Percentiles rank a stretch among this genome's conserved stretches.
Conservation (phyloP, 2,888 invertebrate genomes). For the Meloe dianella region DNA sequence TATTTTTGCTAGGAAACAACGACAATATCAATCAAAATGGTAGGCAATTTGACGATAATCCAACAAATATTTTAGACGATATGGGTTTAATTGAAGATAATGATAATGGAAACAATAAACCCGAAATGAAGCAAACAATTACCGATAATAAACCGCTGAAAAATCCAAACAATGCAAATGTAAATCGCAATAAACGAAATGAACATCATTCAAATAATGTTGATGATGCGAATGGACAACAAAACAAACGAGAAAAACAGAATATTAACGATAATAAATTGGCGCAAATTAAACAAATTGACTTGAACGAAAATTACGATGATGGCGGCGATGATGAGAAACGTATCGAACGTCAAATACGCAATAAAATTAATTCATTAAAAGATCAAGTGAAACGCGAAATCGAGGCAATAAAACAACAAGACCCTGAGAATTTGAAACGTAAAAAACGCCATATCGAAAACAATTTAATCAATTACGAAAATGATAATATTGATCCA, state of each 20-base stretch:
- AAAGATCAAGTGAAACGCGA: slow-evolving; percentile 49
- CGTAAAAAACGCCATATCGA: slow-evolving; percentile 45
- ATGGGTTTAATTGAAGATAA: slow-evolving; percentile 48
- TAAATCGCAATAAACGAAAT: background rate
- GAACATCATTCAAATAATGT: background rate
- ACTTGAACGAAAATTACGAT: background rate
- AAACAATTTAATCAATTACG: slow-evolving; percentile 48
- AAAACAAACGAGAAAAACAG: background rate
- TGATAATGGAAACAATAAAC: slow-evolving; percentile 18
- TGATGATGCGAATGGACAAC: background rate
- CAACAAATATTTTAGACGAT: slow-evolving; percentile 44
- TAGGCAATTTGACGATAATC: slow-evolving; percentile 42
- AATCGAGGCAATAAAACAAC: slow-evolving; percentile 38
- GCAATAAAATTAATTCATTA: slow-evolving; percentile 44
- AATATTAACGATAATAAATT: background rate
- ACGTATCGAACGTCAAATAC: slow-evolving; percentile 44
- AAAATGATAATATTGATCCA: slow-evolving; percentile 51
- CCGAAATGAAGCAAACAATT: background rate
- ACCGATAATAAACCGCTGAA: background rate
- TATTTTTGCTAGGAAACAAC: background rate
- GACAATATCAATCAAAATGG: slow-evolving; percentile 25
- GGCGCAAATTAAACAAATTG: background rate
- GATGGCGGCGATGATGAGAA: slow-evolving; percentile 36
- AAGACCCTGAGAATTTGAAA: slow-evolving; percentile 27
- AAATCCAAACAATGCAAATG: background rate